Evolutionary conservation across 2,113 vertebrate genomes (phyloP).

Genomic region (Microcebus griseorufus): DNA sequence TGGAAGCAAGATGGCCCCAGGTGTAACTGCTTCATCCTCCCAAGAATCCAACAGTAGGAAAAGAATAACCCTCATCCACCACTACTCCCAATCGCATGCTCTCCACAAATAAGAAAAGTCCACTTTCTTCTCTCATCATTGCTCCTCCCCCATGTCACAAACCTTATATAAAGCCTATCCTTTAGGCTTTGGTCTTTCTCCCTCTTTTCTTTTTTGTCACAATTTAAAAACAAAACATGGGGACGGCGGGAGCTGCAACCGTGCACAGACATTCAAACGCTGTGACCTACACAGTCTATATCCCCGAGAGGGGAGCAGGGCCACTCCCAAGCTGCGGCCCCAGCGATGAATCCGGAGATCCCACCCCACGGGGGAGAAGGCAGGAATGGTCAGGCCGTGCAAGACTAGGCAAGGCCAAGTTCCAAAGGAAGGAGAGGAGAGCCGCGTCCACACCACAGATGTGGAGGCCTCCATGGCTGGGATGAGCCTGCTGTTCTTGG

Average conservation of each 20-base stretch:
- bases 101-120: neutral
- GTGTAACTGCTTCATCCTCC: neutral
- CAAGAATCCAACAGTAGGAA: neutral
- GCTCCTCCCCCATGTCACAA: neutral
- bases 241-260: too few relatives aligned
- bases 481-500: conserved; percentile 79
- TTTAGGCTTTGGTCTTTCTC: neutral
- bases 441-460: neutral
- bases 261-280: too few relatives aligned
- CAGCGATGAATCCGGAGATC: too few relatives aligned
- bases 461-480: conserved; percentile 76
- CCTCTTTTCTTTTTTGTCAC: neutral
- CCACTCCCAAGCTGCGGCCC: too few relatives aligned
- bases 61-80: too few relatives aligned
- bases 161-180: neutral
- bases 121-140: neutral
- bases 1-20: too few relatives aligned
- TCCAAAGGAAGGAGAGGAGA: too few relatives aligned
- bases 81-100: neutral
- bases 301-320: too few relatives aligned
- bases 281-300: too few relatives aligned
- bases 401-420: too few relatives aligned
- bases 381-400: too few relatives aligned
- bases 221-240: neutral
- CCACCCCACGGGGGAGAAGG: too few relatives aligned